Percentiles rank a stretch among this genome's conserved stretches.
These are phyloP conservation scores for Vespertilio murinus DNA, from an alignment of 2,797 vertebrate genomes.

Conservation along the genomic window DNA sequence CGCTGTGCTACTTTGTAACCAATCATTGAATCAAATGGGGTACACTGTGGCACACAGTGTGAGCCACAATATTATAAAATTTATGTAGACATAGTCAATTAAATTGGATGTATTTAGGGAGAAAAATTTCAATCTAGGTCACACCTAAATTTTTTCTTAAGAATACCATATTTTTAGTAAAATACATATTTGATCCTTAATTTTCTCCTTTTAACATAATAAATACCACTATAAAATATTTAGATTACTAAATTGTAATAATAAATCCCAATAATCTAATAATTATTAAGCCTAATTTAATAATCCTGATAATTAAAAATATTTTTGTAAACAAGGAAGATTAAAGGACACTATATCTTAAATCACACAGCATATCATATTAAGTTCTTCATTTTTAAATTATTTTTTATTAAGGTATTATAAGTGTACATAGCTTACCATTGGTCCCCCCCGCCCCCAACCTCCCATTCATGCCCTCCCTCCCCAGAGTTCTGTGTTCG, in stretches of 20 bases:
- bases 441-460: no score
- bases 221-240: neutral
- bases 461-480: no score
- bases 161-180: slow-evolving; percentile 15
- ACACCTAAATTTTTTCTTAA: neutral
- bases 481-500: no score
- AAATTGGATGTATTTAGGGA: neutral
- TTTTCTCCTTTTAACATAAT: slow-evolving; percentile 22
- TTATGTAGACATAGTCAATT: accelerated
- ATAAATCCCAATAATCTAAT: neutral
- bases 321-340: neutral
- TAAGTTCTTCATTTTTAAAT: neutral
- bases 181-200: neutral
- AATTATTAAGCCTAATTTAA: neutral
- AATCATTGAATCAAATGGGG: neutral
- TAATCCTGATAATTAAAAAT: neutral
- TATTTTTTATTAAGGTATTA: no score
- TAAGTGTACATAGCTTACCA: no score
- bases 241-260: neutral
- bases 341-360: neutral
- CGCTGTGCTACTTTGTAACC: neutral
- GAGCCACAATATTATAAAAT: neutral
- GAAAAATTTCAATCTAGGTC: neutral
- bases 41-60: accelerated
- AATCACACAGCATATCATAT: neutral